phyloP scores from a whole-genome alignment of 2,888 invertebrate species.

The Thecocarcelia acutangulata region DNA sequence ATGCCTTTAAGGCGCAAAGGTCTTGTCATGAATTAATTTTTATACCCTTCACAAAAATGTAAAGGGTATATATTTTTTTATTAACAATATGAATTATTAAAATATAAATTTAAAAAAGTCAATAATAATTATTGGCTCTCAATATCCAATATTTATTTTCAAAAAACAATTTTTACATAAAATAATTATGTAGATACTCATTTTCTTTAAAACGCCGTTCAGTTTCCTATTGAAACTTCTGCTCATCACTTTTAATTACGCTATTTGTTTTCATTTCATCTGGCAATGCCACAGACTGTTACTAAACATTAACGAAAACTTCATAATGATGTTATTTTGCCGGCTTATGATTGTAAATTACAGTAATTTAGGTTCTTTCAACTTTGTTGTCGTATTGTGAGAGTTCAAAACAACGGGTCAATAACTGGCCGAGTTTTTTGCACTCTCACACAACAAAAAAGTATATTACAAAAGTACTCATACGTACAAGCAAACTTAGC shows the following conservation, averaged over 20 bases:
- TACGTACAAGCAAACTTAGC: background rate
- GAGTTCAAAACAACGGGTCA: conserved; percentile 65
- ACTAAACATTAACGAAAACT: conserved; percentile 5
- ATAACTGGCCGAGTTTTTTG: conserved; percentile 71
- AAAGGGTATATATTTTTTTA: too few relatives aligned
- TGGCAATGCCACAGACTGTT: conserved; percentile 42
- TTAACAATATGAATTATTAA: too few relatives aligned
- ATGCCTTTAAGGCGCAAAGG: too few relatives aligned
- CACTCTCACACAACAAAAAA: conserved; percentile 49
- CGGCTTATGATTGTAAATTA: conserved; percentile 49
- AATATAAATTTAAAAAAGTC: too few relatives aligned
- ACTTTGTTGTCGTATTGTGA: conserved; percentile 55
- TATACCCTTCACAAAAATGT: too few relatives aligned
- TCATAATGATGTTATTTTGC: conserved; percentile 43
- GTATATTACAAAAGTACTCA: background rate
- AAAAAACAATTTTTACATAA: too few relatives aligned
- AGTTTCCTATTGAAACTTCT: background rate
- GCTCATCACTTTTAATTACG: background rate
- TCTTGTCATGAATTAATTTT: too few relatives aligned
- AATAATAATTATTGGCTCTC: too few relatives aligned
- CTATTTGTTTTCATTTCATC: background rate
- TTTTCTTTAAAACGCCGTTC: too few relatives aligned
- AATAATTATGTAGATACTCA: too few relatives aligned
- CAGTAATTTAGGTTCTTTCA: conserved; percentile 66
- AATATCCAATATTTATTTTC: too few relatives aligned